Evolutionary conservation across 2,113 vertebrate species (phyloP).

Genomic region (Scytalopus superciliaris): DNA sequence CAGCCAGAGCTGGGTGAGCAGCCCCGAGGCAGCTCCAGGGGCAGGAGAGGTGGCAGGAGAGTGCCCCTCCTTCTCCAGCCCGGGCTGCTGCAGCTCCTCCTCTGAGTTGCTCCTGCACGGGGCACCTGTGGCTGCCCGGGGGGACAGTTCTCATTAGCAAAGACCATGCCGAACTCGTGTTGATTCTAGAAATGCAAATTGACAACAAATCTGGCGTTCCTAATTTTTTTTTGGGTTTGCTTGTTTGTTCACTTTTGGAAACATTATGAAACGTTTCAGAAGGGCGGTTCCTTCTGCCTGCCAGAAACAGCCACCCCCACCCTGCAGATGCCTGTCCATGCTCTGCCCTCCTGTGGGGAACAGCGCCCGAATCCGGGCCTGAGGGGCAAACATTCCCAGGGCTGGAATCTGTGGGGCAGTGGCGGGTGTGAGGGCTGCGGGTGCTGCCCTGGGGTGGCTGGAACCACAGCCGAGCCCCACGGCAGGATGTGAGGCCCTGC

Average conservation of each 20-base stretch:
- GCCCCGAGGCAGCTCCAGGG: background rate
- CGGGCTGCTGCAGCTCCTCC: background rate
- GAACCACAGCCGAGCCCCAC: background rate
- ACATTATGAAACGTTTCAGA: background rate
- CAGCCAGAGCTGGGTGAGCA: background rate
- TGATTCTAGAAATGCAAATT: background rate
- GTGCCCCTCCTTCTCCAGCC: background rate
- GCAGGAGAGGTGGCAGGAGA: background rate
- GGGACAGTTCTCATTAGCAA: background rate
- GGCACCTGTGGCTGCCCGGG: fast-evolving
- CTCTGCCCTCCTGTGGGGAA: background rate
- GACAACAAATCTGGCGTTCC: background rate
- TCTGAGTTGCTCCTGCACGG: background rate
- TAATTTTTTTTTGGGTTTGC: background rate
- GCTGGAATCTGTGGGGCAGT: too few species aligned
- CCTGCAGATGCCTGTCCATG: background rate
- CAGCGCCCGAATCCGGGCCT: background rate
- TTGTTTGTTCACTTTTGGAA: background rate
- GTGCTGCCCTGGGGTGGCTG: fast-evolving
- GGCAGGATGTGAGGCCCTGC: background rate
- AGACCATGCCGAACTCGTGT: background rate
- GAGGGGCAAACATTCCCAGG: fast-evolving
- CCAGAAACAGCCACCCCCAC: background rate
- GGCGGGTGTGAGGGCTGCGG: background rate
- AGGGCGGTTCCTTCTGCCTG: background rate